Percentiles rank a stretch among this genome's conserved stretches.
phyloP scores from a whole-genome alignment of 2,888 invertebrate genomes.

The Xanthostigma xanthostigma region DNA sequence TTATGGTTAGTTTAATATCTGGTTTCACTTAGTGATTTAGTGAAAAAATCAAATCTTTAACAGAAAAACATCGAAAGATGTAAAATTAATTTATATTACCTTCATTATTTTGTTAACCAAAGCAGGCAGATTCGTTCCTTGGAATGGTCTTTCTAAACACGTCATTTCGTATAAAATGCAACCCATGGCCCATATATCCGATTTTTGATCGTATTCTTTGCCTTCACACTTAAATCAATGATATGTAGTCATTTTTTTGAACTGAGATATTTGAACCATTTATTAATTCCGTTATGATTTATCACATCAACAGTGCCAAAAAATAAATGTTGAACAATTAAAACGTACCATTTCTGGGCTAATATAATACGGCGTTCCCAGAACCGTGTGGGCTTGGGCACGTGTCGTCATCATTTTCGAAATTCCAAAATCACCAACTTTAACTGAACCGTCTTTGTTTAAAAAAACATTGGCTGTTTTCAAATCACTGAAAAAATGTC shows the following conservation, averaged over 20 bases:
- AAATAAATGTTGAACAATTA: not conserved
- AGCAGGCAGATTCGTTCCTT: conserved; percentile 55
- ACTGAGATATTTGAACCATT: too few species aligned
- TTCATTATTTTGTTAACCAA: conserved; percentile 59
- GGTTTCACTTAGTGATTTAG: too few species aligned
- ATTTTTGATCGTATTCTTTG: conserved; percentile 58
- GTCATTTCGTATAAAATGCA: conserved; percentile 65
- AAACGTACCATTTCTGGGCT: conserved; percentile 52
- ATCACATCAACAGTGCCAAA: too few species aligned
- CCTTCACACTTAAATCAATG: conserved; percentile 47
- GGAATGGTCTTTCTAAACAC: conserved; percentile 54
- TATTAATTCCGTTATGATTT: too few species aligned
- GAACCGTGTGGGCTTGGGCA: conserved; percentile 48
- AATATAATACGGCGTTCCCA: conserved; percentile 60
- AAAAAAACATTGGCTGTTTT: conserved; percentile 63
- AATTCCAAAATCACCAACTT: conserved; percentile 63
- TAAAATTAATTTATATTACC: conserved; percentile 21
- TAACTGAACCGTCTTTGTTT: conserved; percentile 46
- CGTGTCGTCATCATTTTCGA: conserved; percentile 55
- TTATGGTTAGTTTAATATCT: too few species aligned
- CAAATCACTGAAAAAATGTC: conserved; percentile 37
- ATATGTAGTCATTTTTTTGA: too few species aligned
- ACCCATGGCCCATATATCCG: conserved; percentile 64
- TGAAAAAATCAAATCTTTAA: too few species aligned
- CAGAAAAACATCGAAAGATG: too few species aligned